Evolutionary conservation across 2,113 vertebrate genomes (phyloP).

Genomic region (Eulemur rufifrons): DNA sequence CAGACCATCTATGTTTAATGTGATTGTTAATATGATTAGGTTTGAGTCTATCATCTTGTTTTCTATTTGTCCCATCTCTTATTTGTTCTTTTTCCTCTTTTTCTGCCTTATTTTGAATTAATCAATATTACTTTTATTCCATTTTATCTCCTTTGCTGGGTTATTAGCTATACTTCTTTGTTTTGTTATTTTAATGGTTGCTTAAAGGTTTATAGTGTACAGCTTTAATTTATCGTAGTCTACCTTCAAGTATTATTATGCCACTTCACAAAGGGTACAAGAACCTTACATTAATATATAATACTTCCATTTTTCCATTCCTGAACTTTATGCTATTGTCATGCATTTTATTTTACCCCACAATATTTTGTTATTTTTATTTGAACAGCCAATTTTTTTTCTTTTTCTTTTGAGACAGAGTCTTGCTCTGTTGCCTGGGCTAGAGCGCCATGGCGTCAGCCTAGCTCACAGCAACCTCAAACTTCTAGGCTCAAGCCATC

Average conservation of each 20-base stretch:
- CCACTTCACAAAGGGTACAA: neutral
- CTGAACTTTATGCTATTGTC: neutral
- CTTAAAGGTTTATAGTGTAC: neutral
- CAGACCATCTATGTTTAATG: neutral
- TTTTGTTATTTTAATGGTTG: neutral
- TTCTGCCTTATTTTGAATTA: constrained; percentile 6
- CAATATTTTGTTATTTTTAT: neutral
- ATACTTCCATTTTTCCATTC: neutral
- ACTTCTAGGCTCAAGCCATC: too few species aligned
- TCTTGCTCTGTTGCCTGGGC: too few species aligned
- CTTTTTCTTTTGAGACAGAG: too few species aligned
- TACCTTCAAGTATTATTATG: neutral
- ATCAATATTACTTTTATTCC: neutral
- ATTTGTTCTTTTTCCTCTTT: neutral
- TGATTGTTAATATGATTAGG: neutral
- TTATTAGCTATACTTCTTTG: neutral
- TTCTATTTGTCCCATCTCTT: neutral
- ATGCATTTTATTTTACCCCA: neutral
- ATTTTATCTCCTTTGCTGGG: neutral
- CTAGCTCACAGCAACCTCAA: too few species aligned
- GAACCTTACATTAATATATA: neutral
- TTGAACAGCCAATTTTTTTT: too few species aligned
- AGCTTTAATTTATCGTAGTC: neutral
- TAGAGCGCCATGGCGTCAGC: too few species aligned
- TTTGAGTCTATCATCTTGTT: neutral